Base-by-base conservation (phyloP, 2,113 vertebrate species). In the Labeo catla region DNA sequence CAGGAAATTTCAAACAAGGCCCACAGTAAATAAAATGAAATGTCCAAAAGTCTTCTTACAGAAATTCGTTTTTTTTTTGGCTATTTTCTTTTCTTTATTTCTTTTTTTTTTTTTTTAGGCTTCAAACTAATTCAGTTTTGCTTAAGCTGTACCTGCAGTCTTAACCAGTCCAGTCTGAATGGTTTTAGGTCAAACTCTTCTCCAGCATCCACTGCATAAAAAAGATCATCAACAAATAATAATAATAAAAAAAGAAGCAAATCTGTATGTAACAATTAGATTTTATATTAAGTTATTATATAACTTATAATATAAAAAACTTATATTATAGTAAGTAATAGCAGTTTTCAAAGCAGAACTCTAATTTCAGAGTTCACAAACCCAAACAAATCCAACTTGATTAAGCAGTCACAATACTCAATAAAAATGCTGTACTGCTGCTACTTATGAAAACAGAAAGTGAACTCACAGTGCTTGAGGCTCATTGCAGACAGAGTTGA, bases 111-210 rank as follows among this genome's bases (percentile, higher is more conserved):
- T 61, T 61, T 9, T 61, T 61, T 9, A 61, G 19, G 19, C 57
- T 59, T 59, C 19, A 21, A n/a, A 21, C n/a, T 0, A n/a, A 61
- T 61, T 21, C 7, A 8, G 7, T n/a, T 61, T 61, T 59, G 54
- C 54, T 59, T 21, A 8, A 61, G 36, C 3, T 23, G 36, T 83
- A 98, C 97, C 97, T 99, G 98, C 83, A 99, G 90, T 70, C 97
- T 95, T 76, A 98, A 94, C 97, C 98, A 99, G 90, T 99, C 98
- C 86, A 99, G 72, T 89, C 97, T 95, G 11, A 98, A 89, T 1
- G 95, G 95, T 9, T 89, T 92, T 85, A 99, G 96, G 57, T 99
- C 96, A 88, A 98, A 96, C 83, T 94, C 93, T 79, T 96, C 95
- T 77, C 95, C 95, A 28, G 92, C 94, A 4, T 97, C 96, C 78